Base-by-base conservation (phyloP, 2,797 vertebrate species). In the Epinephelus malabaricus region DNA sequence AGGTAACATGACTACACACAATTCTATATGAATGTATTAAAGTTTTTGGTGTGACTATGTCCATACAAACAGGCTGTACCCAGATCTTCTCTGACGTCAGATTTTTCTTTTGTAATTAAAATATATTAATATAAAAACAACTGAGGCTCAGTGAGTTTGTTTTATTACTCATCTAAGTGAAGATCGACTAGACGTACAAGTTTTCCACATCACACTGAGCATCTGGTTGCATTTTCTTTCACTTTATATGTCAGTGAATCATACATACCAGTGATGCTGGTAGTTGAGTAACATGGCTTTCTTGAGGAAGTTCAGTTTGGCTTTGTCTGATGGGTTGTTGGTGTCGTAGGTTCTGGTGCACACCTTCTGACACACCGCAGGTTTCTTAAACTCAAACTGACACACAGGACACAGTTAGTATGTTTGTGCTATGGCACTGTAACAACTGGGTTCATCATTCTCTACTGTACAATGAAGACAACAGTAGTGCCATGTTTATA, bases 271-370 rank as follows among this genome's bases (percentile, higher is more conserved):
- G 82, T 99, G 97, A 90, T 99, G 97, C 54, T 98, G 97, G 84
- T 99, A 99, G 94, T 98, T 98, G 78, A 98, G 94, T 1, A 97
- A 88, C 97, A 99, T 98, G 78, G 97, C 97, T 85, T 98, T 98
- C 92, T 98, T 98, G 82, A 99, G 89, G 78, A 99, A 98, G 73
- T 97, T 96, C 91, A 98, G 87, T 46, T 96, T 97, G 85, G 93
- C 91, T 81, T 95, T 97, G 74, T 97, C 96, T 68, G 95, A 85
- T 4, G 88, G 27, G 53, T 93, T 95, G 53, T 83, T 90, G 47
- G 94, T 94, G 84, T 95, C 89, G 45, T 98, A 99, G 0, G 87
- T 82, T 91, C 95, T 97, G 40, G 90, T 96, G 76, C 97, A 99
- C 70, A 97, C 97, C 69, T 84, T 76, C 73, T 93, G 92, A 91